Base-by-base conservation (phyloP, 1,140 invertebrate species). In the Reticulitermes speratus region DNA sequence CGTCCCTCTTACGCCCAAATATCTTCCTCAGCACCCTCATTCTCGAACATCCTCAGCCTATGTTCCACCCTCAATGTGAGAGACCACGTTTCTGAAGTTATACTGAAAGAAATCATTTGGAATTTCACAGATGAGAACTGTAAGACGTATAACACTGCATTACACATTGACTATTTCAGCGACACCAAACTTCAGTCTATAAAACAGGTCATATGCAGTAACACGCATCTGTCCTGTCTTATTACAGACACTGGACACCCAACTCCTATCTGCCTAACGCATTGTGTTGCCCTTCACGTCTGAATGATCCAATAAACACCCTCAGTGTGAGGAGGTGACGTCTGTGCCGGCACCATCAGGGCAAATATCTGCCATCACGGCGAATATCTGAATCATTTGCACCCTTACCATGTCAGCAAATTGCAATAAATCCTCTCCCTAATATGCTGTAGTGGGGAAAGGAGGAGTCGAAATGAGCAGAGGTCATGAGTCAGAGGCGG, bases 351-450 rank as follows among this genome's bases (percentile, higher is more conserved):
- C 30, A 75, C 25, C 25, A 30, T 75, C 65, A 75, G n/a, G 52
- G n/a, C 65, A 14, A 75, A 75, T 75, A 75, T 75, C 65, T 75
- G n/a, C 65, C 25, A 30, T 75, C 65, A 75, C 1, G 52, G n/a
- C 65, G n/a, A 75, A 75, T 75, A 75, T 75, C 65, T 75, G n/a
- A 25, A 30, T 30, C 65, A 75, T 75, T 75, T 75, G 25, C 65
- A 30, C 65, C 65, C 65, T 25, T 75, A 9, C 65, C 7, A 30
- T 75, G 65, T 75, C 65, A 75, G 25, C 65, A 75, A 75, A 75
- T 16, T 30, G n/a, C 65, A 75, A 75, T 75, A 75, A 75, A 75
- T 75, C 65, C 65, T 75, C 65, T 14, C 65, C 65, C 65, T 75
- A n/a, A 75, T 75, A 75, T n/a, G 65, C n/a, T 30, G 65, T 30